phyloP scores from a whole-genome alignment of 1,140 invertebrate species.

The Pygmarrhopalites habei region DNA sequence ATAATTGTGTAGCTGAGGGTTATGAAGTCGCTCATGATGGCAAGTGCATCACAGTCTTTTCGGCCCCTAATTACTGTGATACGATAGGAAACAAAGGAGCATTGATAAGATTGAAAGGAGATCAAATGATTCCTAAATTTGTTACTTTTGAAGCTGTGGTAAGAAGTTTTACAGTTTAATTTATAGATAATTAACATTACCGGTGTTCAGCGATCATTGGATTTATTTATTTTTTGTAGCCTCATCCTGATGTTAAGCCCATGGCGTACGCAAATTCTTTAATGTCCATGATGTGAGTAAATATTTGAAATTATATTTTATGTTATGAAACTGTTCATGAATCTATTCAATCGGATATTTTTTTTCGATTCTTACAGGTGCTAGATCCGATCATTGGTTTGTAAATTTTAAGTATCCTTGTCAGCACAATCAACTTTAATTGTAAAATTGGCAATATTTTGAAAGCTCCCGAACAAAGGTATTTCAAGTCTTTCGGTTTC shows the following conservation, averaged over 20 bases:
- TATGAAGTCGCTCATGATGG: conserved; percentile 92
- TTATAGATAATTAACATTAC: conserved; percentile 16
- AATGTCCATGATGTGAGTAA: conserved; percentile 56
- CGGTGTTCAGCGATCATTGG: conserved; percentile 5
- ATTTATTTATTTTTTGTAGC: conserved; percentile 56
- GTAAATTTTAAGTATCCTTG: no score
- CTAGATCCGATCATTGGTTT: no score
- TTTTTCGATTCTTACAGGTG: no score
- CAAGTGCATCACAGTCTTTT: conserved; percentile 92
- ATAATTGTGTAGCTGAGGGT: no score
- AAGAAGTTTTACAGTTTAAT: conserved; percentile 46
- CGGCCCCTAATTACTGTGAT: conserved; percentile 76
- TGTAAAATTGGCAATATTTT: no score
- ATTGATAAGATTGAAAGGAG: conserved; percentile 89
- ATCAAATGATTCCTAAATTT: conserved; percentile 82
- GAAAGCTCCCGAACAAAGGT: no score
- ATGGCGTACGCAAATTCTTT: conserved; percentile 88
- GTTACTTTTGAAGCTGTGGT: conserved; percentile 89
- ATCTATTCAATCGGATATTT: no score
- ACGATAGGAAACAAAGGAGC: conserved; percentile 97
- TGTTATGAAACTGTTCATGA: no score
- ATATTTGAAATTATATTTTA: no score
- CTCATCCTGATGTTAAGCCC: conserved; percentile 92
- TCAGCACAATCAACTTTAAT: no score
- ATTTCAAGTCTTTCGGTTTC: no score